Base-by-base conservation (phyloP, 2,797 vertebrate species). In the Carcharodon carcharias region DNA sequence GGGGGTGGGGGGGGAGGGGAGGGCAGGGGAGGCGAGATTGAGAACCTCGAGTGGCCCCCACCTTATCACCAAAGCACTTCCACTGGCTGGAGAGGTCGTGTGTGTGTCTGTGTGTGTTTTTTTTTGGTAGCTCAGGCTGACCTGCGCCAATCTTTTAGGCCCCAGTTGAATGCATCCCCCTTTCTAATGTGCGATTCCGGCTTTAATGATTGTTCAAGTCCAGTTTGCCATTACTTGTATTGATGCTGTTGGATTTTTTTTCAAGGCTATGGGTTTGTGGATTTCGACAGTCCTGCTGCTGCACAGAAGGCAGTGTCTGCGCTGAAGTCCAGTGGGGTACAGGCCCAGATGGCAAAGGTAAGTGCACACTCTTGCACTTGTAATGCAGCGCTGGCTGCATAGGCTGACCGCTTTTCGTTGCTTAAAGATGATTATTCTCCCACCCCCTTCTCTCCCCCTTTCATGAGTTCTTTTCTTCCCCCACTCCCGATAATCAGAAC, bases 261-360 rank as follows among this genome's bases (percentile, higher is more conserved):
- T 96, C 63, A 97, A 99, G 99, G 99, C 95, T 99, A 99, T 95
- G 99, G 99, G 96, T 99, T 99, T 97, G 98, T 99, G 89, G 99
- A 99, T 97, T 99, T 99, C 69, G 99, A 99, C 97, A 99, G 99
- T 97, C 99, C 99, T 73, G 98, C 98, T 0, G 98, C 99, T 1
- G 99, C 99, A 18, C 99, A 99, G 97, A 99, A 99, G 96, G 99
- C 99, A 0, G 99, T 99, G 40, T 98, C 98, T 0, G 98, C 99
- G 1, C 98, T 99, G 95, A 99, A 99, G 97, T 98, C 99, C 97
- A 99, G 98, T 0, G 99, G 99, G 16, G 98, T 99, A 89, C 99
- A 99, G 97, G 99, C 99, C 61, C 99, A 99, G 97, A 99, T 99
- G 99, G 99, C 99, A 97, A 99, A 99, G 98, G 99, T 99, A 97